A percentile compares a stretch with the other conserved stretches of the same genome.
Evolutionary conservation across 2,113 vertebrate species (phyloP).

Genomic region (Sprattus sprattus): DNA sequence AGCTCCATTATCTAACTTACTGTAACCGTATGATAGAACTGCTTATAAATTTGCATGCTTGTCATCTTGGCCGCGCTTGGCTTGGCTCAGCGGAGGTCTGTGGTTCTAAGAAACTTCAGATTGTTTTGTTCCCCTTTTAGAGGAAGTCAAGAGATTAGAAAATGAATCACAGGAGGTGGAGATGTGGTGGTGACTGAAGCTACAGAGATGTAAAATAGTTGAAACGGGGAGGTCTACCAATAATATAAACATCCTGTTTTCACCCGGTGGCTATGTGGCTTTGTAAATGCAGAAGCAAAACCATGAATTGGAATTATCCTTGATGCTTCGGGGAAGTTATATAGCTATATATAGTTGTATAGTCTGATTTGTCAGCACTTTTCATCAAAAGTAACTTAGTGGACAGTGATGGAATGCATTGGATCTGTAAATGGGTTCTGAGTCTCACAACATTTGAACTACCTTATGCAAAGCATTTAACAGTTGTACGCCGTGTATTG

Average conservation of each 20-base stretch:
- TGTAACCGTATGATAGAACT: background rate
- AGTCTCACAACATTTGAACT: background rate
- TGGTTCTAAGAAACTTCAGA: background rate
- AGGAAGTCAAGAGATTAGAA: background rate
- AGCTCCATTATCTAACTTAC: background rate
- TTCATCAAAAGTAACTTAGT: background rate
- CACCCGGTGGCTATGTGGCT: background rate
- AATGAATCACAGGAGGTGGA: background rate
- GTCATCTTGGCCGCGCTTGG: background rate
- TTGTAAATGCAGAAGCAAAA: background rate
- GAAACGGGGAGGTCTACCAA: too few species aligned
- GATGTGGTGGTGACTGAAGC: background rate
- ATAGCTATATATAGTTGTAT: background rate
- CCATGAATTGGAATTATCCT: background rate
- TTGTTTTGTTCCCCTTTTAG: background rate
- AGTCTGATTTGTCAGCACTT: background rate
- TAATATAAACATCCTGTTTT: background rate
- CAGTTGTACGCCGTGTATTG: background rate
- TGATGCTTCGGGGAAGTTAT: background rate
- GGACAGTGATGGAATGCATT: background rate
- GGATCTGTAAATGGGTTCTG: background rate
- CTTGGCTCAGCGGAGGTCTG: background rate
- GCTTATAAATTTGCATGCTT: background rate
- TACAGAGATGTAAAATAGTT: background rate
- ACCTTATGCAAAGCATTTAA: background rate